These are phyloP conservation scores for Scaptodrosophila lebanonensis DNA, from an alignment of 1,140 invertebrate genomes.

Conservation along the genomic window DNA sequence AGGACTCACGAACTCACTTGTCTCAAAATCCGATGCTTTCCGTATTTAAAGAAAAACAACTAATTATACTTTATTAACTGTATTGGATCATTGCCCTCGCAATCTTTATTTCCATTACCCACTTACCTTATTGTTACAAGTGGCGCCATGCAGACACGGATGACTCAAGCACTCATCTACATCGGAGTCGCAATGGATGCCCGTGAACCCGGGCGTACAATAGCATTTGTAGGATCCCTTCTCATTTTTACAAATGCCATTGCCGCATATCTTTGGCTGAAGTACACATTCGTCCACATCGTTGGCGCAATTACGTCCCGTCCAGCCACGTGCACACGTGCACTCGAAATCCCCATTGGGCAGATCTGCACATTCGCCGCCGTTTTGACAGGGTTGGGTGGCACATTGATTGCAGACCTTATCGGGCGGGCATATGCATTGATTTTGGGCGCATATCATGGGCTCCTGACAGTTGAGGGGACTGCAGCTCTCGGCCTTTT, in stretches of 20 bases:
- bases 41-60: constrained; percentile 77
- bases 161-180: constrained; percentile 92
- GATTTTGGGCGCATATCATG: constrained; percentile 82
- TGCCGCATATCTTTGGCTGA: constrained; percentile 82
- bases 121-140: constrained; percentile 85
- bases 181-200: constrained; percentile 89
- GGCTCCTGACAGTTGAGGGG: constrained; percentile 77
- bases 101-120: neutral
- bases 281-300: constrained; percentile 89
- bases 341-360: constrained; percentile 84
- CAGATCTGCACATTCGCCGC: constrained; percentile 81
- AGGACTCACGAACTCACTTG: constrained; percentile 64
- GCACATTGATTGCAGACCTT: constrained; percentile 78
- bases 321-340: constrained; percentile 87
- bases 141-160: constrained; percentile 92
- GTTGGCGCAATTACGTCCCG: constrained; percentile 83
- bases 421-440: constrained; percentile 79
- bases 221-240: constrained; percentile 89
- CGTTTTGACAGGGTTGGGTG: constrained; percentile 82
- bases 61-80: constrained; percentile 69
- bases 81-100: constrained; percentile 3
- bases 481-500: constrained; percentile 83
- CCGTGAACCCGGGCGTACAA: constrained; percentile 89
- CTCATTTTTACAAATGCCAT: constrained; percentile 89
- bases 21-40: constrained; percentile 77